Evolutionary conservation across 2,888 invertebrate genomes (phyloP), one percentile per base, ranked within the genome.

Genomic region (Temnothorax rugatulus): DNA sequence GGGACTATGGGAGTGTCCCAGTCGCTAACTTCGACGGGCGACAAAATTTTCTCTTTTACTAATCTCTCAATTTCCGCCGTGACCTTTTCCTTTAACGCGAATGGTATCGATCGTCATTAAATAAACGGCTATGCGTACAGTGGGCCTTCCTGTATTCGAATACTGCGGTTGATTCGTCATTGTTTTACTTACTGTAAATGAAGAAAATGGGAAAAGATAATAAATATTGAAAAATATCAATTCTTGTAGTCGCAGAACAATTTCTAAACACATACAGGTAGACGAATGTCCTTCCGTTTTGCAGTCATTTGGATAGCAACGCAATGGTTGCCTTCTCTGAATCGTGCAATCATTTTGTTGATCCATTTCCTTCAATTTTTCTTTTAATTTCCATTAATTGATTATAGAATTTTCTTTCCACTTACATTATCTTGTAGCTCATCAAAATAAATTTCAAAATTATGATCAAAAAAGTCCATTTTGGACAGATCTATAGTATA

Each of bases 91-190:
- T 29, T 29, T 29, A 29, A 29, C 29, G 29, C 29, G 29, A 29
- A 29, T 29, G 29, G 29, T 29, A 29, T 29, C 29, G 29, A 29
- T 29, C 18, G 97, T 98, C 97, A 98, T 98, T 83, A 98, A 95
- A 94, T 98, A 98, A 18, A 98, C 96, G 25, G 94, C 95, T 69
- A 95, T 92, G 18, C 92, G 91, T 69, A 94, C 89, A 5, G 88
- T 93, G 57, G 92, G 90, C 82, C 91, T 88, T 25, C 90, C 90
- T 34, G 88, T 61, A 29, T 90, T 91, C 38, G 86, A 54, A 47
- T 88, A 88, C n/a, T 89, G 86, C 2, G 90, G 86, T 47, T 89
- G 86, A 71, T 85, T 90, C 44, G 86, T 79, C 66, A 91, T 86
- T 75, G 87, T 87, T 88, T 69, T 83, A 77, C 47, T 79, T 15